Percentiles rank a stretch among this genome's conserved stretches.
These are phyloP conservation scores for Lathamus discolor DNA, from an alignment of 2,113 vertebrate genomes.

Conservation along the genomic window DNA sequence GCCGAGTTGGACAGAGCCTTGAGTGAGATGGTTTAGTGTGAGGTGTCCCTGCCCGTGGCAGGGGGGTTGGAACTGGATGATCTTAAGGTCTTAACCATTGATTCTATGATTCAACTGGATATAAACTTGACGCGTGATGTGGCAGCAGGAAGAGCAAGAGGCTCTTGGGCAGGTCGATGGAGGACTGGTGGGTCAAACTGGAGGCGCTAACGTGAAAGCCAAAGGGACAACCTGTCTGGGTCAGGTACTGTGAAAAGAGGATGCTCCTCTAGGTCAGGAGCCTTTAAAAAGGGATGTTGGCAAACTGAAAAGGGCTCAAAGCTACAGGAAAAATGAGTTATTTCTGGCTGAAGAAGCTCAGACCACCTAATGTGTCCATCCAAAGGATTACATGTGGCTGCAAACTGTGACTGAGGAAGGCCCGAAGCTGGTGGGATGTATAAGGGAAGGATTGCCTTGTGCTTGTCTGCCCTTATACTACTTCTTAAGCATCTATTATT, in stretches of 20 bases:
- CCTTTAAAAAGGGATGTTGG: neutral
- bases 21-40: too few species aligned
- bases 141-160: neutral
- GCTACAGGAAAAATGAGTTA: neutral
- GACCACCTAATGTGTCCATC: neutral
- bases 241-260: neutral
- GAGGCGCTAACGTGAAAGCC: neutral
- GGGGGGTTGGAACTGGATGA: too few species aligned
- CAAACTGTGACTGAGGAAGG: neutral
- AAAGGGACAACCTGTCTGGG: neutral
- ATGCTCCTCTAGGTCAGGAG: neutral
- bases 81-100: too few species aligned
- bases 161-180: neutral
- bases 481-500: slow-evolving; percentile 8
- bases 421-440: neutral
- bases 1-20: too few species aligned
- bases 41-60: too few species aligned
- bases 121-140: neutral
- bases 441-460: neutral
- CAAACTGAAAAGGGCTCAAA: neutral
- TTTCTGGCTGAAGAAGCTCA: neutral
- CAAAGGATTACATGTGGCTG: neutral
- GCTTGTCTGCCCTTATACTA: neutral
- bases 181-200: neutral
- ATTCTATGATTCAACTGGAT: neutral